A percentile compares a stretch with the other conserved stretches of the same genome.
phyloP scores from a whole-genome alignment of 2,113 vertebrate species.

The Thinocorus orbignyianus region DNA sequence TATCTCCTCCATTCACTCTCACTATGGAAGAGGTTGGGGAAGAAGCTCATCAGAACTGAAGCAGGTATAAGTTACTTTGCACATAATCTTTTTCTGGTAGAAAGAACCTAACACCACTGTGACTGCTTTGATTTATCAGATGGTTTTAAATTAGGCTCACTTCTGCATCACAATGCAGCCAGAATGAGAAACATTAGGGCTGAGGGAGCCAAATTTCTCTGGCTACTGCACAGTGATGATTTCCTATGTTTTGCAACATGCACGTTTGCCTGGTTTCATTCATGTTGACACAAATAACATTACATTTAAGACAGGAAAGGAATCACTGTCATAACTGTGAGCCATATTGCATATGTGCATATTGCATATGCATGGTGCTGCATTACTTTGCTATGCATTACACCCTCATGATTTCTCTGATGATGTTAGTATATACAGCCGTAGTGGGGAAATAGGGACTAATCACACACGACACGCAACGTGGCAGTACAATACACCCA shows the following conservation, averaged over 20 bases:
- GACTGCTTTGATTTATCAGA: not conserved
- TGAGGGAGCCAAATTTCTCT: not conserved
- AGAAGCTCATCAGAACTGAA: not conserved
- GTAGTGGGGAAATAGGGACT: not conserved
- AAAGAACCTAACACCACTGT: not conserved
- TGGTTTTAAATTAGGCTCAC: not conserved
- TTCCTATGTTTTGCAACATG: not conserved
- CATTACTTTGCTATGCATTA: not conserved
- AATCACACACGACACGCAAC: not conserved
- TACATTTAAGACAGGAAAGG: fast-evolving
- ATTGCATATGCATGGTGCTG: not conserved
- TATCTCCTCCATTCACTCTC: not conserved
- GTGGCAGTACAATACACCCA: not conserved
- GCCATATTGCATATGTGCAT: not conserved
- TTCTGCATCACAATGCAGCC: not conserved
- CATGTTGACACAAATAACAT: not conserved
- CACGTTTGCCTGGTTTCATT: not conserved
- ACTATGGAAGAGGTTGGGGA: fast-evolving
- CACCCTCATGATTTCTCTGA: not conserved
- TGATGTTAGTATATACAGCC: not conserved
- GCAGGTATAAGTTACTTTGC: not conserved
- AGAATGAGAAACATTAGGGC: not conserved
- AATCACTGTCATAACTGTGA: not conserved
- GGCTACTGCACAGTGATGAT: not conserved
- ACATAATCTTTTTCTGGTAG: not conserved